Percentiles rank a stretch among this genome's conserved stretches.
Evolutionary conservation across 2,888 invertebrate species (phyloP).

Genomic region (Hoplodrina blanda): DNA sequence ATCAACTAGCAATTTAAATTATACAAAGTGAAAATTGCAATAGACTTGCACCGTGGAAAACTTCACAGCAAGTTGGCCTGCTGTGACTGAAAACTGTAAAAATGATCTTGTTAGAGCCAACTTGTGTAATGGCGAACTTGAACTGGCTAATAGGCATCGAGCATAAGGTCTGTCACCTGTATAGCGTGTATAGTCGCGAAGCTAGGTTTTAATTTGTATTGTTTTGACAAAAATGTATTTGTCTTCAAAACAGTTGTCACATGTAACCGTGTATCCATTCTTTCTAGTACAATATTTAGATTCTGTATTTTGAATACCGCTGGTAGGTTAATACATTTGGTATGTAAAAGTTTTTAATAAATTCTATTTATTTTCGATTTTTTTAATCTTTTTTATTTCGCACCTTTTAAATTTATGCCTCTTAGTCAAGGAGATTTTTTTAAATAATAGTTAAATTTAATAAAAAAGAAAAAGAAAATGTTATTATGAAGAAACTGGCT

Average conservation of each 20-base stretch:
- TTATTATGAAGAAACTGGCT: no score
- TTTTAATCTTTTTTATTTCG: constrained; percentile 15
- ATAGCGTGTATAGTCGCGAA: background rate
- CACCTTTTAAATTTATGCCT: no score
- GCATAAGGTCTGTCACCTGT: background rate
- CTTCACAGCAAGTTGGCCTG: background rate
- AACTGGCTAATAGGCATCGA: background rate
- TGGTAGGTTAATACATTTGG: background rate
- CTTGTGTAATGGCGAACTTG: background rate
- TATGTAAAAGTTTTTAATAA: constrained; percentile 31
- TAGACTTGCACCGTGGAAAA: background rate
- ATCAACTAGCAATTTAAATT: background rate
- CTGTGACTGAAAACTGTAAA: background rate
- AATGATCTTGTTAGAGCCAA: background rate
- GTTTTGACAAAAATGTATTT: background rate
- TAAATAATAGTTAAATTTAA: no score
- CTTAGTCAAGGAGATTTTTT: no score
- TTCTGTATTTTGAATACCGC: constrained; percentile 2
- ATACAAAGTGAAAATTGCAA: background rate
- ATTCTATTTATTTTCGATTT: constrained; percentile 34
- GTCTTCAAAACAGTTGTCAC: background rate
- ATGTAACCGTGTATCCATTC: constrained; percentile 1
- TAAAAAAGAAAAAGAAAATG: no score
- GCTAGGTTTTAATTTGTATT: background rate
- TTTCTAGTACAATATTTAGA: constrained; percentile 1